Evolutionary conservation across 2,888 invertebrate genomes (phyloP).

Genomic region (Eilema depressum): DNA sequence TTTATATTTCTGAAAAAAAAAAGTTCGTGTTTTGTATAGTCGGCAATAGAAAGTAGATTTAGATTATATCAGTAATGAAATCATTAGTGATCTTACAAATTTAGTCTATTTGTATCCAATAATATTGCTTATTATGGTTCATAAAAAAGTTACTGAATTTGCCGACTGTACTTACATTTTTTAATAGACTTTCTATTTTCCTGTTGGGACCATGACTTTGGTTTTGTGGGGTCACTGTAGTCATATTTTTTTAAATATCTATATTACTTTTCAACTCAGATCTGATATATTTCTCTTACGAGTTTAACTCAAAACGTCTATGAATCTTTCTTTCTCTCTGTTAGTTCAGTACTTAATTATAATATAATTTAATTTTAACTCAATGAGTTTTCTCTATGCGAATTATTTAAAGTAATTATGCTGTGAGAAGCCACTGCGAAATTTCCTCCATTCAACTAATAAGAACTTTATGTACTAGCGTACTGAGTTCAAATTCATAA

Average conservation of each 20-base stretch:
- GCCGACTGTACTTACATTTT: neutral
- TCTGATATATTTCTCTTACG: neutral
- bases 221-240: neutral
- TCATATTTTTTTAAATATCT: neutral
- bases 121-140: no score
- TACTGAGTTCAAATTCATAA: constrained; percentile 5
- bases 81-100: neutral
- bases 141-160: neutral
- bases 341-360: neutral
- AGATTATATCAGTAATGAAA: neutral
- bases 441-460: neutral
- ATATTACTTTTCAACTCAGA: constrained; percentile 1
- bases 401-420: constrained; percentile 1
- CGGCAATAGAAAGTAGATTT: neutral
- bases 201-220: neutral
- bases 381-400: constrained; percentile 6
- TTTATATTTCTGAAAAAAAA: neutral
- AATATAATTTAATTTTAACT: neutral
- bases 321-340: neutral
- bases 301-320: neutral
- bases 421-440: neutral
- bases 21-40: neutral
- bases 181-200: neutral
- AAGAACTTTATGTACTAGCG: neutral
- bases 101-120: neutral